Evolutionary conservation across 2,888 invertebrate genomes (phyloP).

Genomic region (Phragmatobia fuliginosa): DNA sequence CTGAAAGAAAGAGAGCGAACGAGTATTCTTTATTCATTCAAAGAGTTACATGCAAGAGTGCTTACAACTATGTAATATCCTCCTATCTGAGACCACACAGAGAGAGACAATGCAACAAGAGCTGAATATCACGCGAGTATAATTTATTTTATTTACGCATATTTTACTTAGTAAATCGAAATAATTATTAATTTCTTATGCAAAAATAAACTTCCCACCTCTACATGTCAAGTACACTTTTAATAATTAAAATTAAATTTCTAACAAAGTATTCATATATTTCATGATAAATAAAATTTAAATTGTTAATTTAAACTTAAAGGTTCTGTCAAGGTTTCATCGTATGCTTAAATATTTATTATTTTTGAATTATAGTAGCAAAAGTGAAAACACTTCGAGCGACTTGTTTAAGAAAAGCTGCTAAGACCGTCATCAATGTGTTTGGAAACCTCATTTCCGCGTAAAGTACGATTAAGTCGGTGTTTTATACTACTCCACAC

Average conservation of each 20-base stretch:
- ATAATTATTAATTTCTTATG: not conserved
- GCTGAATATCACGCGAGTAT: not conserved
- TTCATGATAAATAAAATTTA: not conserved
- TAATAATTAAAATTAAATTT: not conserved
- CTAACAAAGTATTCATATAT: not conserved
- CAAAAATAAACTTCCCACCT: not conserved
- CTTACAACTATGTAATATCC: not conserved
- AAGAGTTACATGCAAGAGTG: too few species aligned
- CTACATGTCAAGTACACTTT: not conserved
- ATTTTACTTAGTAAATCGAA: not conserved
- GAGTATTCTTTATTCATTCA: too few species aligned
- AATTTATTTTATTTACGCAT: not conserved
- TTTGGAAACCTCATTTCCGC: slow-evolving; percentile 32
- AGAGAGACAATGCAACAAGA: not conserved
- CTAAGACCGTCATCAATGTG: slow-evolving; percentile 11
- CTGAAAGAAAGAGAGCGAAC: too few species aligned
- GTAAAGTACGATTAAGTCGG: not conserved
- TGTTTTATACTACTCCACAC: not conserved
- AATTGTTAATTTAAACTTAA: not conserved
- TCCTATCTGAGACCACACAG: not conserved
- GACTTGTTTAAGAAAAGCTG: slow-evolving; percentile 38
- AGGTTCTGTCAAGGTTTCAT: not conserved
- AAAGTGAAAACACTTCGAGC: slow-evolving; percentile 45
- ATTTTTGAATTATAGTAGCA: slow-evolving; percentile 28
- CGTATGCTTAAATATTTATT: not conserved